Conservation (phyloP, 2,888 invertebrate genomes). For the Cheilosia urbana region DNA sequence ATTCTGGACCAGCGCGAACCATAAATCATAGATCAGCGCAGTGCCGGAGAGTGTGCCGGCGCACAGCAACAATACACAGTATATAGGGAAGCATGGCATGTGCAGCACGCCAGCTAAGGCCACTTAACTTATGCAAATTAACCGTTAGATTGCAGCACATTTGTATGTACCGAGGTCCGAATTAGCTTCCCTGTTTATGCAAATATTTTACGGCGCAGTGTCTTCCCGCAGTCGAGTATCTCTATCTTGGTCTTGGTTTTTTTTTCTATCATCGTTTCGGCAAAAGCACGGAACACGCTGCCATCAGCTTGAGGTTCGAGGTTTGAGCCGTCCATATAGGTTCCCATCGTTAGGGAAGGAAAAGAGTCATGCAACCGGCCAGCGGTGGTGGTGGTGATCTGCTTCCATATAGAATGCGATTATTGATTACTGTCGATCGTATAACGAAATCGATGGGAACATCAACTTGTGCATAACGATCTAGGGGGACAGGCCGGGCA, state of each 20-base stretch:
- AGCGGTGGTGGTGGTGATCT: conserved; percentile 43
- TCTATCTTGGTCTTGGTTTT: conserved; percentile 49
- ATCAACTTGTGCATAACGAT: conserved; percentile 39
- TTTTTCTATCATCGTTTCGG: conserved; percentile 34
- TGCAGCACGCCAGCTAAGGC: conserved; percentile 69
- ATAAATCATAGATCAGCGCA: conserved; percentile 73
- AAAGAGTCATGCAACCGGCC: conserved; percentile 28
- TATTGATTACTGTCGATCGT: conserved; percentile 71
- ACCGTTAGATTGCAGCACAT: conserved; percentile 75
- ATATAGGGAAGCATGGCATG: conserved; percentile 45
- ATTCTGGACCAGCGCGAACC: conserved; percentile 57
- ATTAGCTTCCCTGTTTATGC: conserved; percentile 75
- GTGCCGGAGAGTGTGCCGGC: conserved; percentile 13
- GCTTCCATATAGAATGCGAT: conserved; percentile 64
- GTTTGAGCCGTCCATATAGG: conserved; percentile 1
- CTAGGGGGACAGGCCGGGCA: neutral
- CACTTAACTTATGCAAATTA: conserved; percentile 73
- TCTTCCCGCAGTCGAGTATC: conserved; percentile 62
- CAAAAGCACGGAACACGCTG: conserved; percentile 30
- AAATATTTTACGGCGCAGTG: conserved; percentile 69
- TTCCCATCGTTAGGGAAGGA: conserved; percentile 47
- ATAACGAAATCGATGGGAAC: conserved; percentile 69
- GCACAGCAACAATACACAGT: conserved; percentile 56
- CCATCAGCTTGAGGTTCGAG: neutral
- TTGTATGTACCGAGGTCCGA: conserved; percentile 68